phyloP scores from a whole-genome alignment of 2,888 invertebrate genomes.

The Uropetala carovei region DNA sequence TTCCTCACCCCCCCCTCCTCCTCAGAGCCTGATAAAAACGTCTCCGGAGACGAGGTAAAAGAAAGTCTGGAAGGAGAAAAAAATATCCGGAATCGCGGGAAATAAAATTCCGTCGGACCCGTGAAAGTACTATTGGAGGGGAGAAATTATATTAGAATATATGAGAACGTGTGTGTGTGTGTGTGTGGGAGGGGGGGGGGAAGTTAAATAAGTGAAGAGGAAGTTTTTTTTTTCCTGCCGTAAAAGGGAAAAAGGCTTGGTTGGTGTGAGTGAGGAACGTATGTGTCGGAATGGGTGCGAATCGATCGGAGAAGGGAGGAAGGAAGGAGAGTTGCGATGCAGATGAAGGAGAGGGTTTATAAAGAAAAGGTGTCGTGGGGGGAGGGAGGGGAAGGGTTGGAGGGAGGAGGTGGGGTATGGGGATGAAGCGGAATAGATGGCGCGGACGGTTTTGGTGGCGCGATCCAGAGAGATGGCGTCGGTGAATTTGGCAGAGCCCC shows the following conservation, averaged over 20 bases:
- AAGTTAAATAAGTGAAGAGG: too few relatives aligned
- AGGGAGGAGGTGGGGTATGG: background rate
- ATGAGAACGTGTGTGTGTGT: background rate
- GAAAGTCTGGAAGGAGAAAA: background rate
- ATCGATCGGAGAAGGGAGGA: background rate
- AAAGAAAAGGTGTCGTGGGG: background rate
- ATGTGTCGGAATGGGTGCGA: background rate
- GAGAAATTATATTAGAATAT: background rate
- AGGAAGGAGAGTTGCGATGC: background rate
- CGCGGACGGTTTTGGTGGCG: background rate
- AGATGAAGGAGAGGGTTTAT: too few relatives aligned
- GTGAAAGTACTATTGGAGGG: background rate
- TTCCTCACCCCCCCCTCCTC: too few relatives aligned
- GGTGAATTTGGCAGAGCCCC: background rate
- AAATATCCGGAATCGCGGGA: background rate
- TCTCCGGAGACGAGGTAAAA: background rate
- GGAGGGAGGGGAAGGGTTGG: background rate
- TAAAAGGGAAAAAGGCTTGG: background rate
- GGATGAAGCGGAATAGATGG: background rate
- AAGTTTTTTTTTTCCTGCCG: too few relatives aligned
- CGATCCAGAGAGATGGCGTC: background rate
- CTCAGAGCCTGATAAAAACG: background rate
- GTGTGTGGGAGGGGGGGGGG: too few relatives aligned
- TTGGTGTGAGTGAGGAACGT: background rate
- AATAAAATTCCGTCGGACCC: background rate